Conservation (phyloP, 2,888 invertebrate genomes). For the Octodonta nipae region DNA sequence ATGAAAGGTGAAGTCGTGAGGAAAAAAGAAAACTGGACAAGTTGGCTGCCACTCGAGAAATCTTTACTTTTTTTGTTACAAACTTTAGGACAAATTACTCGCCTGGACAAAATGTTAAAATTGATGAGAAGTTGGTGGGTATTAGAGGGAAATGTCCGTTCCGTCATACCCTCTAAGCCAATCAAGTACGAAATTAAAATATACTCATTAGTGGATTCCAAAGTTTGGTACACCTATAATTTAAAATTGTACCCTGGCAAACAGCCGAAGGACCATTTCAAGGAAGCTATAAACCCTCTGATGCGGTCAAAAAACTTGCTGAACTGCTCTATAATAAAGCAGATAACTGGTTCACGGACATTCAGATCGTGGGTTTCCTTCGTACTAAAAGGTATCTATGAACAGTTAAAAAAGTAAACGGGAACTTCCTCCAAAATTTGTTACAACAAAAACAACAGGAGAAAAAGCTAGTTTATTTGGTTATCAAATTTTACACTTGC, state of each 20-base stretch:
- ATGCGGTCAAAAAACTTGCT: background rate
- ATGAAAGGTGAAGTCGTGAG: background rate
- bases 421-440: background rate
- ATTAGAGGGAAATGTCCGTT: background rate
- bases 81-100: background rate
- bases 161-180: background rate
- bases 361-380: background rate
- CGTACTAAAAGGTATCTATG: background rate
- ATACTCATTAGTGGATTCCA: background rate
- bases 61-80: background rate
- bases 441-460: background rate
- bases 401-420: too few relatives aligned
- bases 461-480: background rate
- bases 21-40: background rate
- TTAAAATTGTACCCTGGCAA: background rate
- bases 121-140: background rate
- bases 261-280: background rate
- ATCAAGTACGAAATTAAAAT: background rate
- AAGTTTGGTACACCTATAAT: background rate
- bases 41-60: background rate
- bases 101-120: too few relatives aligned
- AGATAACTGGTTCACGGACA: background rate
- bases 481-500: background rate
- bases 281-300: background rate
- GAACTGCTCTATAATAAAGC: background rate